Evolutionary conservation across 2,888 invertebrate genomes (phyloP), one percentile per base, ranked within the genome.

Genomic region (Yponomeuta plumbellus): DNA sequence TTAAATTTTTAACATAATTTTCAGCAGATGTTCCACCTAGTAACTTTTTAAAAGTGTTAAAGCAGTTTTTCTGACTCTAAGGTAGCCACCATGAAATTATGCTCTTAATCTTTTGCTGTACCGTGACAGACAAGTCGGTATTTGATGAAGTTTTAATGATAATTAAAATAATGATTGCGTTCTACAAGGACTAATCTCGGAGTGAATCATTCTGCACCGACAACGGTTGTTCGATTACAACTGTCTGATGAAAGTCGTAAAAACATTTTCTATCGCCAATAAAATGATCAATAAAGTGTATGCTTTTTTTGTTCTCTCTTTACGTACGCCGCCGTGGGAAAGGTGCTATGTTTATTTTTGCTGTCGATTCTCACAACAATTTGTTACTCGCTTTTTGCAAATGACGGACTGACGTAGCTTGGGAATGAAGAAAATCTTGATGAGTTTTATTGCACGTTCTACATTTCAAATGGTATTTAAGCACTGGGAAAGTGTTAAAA

Each of bases 1-100:
- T 78, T 78, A 1, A 17, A 77, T 79, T 85, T 86, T 85, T 82
- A 78, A 85, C 86, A 85, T 83, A 84, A 86, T 88, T 89, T 90
- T 88, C 86, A 88, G 90, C 91, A 91, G 91, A 84, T 90, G 91
- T 83, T 84, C 77, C 67, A 17, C 17, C 44, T 13, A 52, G 44
- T 52, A 52, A 17, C 44, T 52, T 52, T 52, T 52, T 52, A 52
- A 34, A 34, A 52, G 44, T 52, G 13, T 52, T 52, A 34, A 34
- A 34, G 34, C 8, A 52, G 44, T 52, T 52, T 52, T 52, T 52
- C 13, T 52, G 1, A 17, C 44, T 52, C 44, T 13, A 52, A 52
- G 13, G 44, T 78, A 74, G 78, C 75, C 69, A 78, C 80, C 89
- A 80, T 91, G 86, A 89, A 90, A 90, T 90, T 86, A 83, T 74